phyloP scores from a whole-genome alignment of 2,797 vertebrate species.

The Scyliorhinus canicula region DNA sequence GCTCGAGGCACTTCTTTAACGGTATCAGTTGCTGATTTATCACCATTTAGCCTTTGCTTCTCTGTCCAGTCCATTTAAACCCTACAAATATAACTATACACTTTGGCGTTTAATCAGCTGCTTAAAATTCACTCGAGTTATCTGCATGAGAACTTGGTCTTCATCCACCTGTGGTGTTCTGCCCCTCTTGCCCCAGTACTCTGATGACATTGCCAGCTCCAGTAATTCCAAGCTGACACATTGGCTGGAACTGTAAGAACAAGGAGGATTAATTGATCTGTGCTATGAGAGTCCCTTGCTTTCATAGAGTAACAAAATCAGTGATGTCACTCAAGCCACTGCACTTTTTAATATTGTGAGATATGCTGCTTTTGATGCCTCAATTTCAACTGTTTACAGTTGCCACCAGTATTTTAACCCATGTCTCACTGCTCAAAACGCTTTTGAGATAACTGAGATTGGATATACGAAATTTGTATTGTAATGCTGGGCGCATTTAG shows the following conservation, averaged over 20 bases:
- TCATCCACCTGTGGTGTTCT: neutral
- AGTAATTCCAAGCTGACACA: neutral
- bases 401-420: neutral
- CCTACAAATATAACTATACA: neutral
- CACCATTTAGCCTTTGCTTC: neutral
- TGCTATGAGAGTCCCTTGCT: neutral
- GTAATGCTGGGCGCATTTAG: neutral
- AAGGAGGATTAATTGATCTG: neutral
- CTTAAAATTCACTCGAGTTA: neutral
- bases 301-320: neutral
- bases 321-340: neutral
- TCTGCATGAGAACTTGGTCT: neutral
- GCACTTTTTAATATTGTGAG: neutral
- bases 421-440: no score
- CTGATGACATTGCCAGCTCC: neutral
- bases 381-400: neutral
- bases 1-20: neutral
- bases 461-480: neutral
- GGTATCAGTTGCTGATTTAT: neutral
- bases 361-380: neutral
- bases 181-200: neutral
- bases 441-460: no score
- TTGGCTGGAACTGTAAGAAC: neutral
- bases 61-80: neutral
- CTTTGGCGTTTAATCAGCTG: conserved; percentile 1